Conservation (phyloP, 2,113 vertebrate genomes). For the Ariopsis seemanni region DNA sequence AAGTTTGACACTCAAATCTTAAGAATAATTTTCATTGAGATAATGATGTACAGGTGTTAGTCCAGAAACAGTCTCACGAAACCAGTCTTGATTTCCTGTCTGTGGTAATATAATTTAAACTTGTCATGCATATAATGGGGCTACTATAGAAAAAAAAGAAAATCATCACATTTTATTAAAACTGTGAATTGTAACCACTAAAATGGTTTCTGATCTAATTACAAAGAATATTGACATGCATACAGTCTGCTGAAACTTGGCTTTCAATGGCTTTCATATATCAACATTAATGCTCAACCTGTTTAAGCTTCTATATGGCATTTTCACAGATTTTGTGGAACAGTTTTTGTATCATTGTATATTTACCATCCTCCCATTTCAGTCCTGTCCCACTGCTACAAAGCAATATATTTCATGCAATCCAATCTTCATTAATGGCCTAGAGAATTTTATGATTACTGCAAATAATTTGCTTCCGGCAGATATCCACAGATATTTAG, state of each 20-base stretch:
- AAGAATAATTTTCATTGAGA: constrained; percentile 36
- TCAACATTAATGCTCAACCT: background rate
- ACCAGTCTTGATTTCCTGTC: constrained; percentile 37
- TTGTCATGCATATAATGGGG: background rate
- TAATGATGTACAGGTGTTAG: constrained; percentile 44
- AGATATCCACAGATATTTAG: constrained; percentile 28
- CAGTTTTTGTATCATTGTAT: background rate
- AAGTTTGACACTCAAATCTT: constrained; percentile 33
- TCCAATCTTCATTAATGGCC: constrained; percentile 15
- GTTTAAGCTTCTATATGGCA: background rate
- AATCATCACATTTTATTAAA: background rate
- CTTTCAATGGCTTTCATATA: background rate
- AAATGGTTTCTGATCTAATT: background rate
- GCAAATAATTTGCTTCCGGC: constrained; percentile 23
- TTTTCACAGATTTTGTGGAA: background rate
- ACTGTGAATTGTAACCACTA: background rate
- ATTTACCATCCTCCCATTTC: background rate
- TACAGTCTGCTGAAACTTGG: background rate
- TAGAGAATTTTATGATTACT: constrained; percentile 13
- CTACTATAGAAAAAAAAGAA: background rate
- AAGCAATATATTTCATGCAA: constrained; percentile 14
- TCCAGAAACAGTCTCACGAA: constrained; percentile 36
- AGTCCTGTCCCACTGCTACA: background rate
- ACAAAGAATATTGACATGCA: background rate
- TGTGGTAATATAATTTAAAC: background rate